phyloP scores from a whole-genome alignment of 2,797 vertebrate genomes.

The Mus caroli region DNA sequence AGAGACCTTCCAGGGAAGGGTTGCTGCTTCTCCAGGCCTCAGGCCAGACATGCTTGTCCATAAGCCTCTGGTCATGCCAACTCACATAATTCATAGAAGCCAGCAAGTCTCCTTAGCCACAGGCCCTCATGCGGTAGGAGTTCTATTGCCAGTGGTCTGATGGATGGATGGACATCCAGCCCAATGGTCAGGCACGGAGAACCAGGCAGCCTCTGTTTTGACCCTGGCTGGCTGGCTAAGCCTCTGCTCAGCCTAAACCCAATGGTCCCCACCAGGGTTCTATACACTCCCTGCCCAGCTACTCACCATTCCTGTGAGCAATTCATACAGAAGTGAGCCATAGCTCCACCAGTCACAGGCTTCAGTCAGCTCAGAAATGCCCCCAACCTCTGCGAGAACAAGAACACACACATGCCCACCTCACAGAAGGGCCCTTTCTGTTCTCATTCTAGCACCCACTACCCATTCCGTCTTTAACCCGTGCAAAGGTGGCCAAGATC shows the following conservation, averaged over 20 bases:
- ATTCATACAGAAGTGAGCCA: constrained; percentile 95
- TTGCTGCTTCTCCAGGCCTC: neutral
- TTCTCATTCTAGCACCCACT: neutral
- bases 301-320: constrained; percentile 96
- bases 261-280: neutral
- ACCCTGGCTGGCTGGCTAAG: neutral
- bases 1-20: neutral
- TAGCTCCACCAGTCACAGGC: constrained; percentile 99
- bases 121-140: neutral
- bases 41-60: neutral
- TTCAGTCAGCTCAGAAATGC: constrained; percentile 93
- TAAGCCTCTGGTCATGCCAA: neutral
- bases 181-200: neutral
- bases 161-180: neutral
- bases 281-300: neutral
- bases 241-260: neutral
- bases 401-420: neutral
- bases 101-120: neutral
- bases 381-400: constrained; percentile 94
- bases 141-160: neutral
- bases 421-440: neutral
- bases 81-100: neutral
- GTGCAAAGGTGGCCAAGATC: neutral
- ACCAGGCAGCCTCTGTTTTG: neutral
- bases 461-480: neutral